Base-by-base conservation (phyloP, 1,140 invertebrate species). In the Himalopsyche phryganea region DNA sequence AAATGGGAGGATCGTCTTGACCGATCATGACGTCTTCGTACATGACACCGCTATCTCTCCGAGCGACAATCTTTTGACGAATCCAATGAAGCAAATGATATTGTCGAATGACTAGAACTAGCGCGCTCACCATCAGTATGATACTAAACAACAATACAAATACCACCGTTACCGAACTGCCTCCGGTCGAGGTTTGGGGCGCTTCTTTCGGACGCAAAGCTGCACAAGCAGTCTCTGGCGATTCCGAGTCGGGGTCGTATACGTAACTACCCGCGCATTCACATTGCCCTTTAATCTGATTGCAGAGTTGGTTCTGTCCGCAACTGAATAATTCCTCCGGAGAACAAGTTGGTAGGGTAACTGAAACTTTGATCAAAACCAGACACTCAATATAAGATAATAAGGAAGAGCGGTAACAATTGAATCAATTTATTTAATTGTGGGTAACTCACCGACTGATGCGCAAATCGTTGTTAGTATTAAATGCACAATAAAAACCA, bases 1-100 rank as follows among this genome's bases (percentile, higher is more conserved):
- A 70, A 17, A 78, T 65, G 1, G 76, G 76, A 0, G 75, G 75
- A 50, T 77, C 76, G 48, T 78, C 76, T 41, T 78, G 74, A 2
- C 75, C 76, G 23, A 78, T 77, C 76, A 78, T 78, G 11, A 78
- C 76, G 63, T 78, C 75, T 60, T 78, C 76, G 47, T 77, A 78
- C 69, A 74, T 75, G 2, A 76, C 67, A 56, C 75, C 71, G 47
- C 72, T 72, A 49, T 71, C 71, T 59, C 73, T 68, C 61, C 70
- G 67, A 14, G 66, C 56, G 47, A 73, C 69, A 19, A 77, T 71
- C 50, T 73, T 77, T 55, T 76, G 74, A 6, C 69, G 66, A 18
- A 71, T 57, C 68, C 76, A 77, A 56, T 75, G 69, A 20, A 77
- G 63, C 61, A 78, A 67, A 67, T 75, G 73, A 65, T 78, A 77